phyloP scores from a whole-genome alignment of 1,140 invertebrate genomes.

The Drosophila melanica region DNA sequence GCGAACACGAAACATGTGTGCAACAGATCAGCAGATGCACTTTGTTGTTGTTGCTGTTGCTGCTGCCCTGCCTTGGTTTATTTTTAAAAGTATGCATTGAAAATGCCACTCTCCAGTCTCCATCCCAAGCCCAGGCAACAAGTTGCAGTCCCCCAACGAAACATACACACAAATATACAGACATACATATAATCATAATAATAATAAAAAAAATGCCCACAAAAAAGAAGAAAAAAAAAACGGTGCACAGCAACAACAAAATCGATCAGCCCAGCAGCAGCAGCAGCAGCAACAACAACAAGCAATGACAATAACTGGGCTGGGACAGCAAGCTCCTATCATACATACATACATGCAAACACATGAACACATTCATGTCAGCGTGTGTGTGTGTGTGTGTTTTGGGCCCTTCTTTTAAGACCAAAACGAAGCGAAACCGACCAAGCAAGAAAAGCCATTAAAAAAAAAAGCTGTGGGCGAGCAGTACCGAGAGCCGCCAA shows the following conservation, averaged over 20 bases:
- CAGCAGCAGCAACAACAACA: constrained; percentile 30
- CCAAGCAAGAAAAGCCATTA: constrained; percentile 74
- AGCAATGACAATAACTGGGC: constrained; percentile 53
- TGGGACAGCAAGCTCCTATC: constrained; percentile 28
- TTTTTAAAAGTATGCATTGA: constrained; percentile 57
- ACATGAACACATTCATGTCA: constrained; percentile 7
- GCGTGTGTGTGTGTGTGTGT: constrained; percentile 35
- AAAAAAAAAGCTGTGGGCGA: constrained; percentile 58
- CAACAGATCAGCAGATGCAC: constrained; percentile 55
- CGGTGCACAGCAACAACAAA: constrained; percentile 36
- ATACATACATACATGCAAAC: constrained; percentile 14
- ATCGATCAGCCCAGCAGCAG: constrained; percentile 41
- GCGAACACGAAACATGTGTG: constrained; percentile 56
- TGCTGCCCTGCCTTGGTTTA: constrained; percentile 59
- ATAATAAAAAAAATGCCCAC: constrained; percentile 38
- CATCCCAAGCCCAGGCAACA: constrained; percentile 51
- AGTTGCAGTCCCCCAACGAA: constrained; percentile 63
- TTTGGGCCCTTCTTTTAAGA: constrained; percentile 74
- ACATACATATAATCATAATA: constrained; percentile 43
- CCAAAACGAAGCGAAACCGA: constrained; percentile 65
- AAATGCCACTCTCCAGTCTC: constrained; percentile 51
- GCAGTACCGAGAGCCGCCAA: constrained; percentile 25
- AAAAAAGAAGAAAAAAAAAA: constrained; percentile 32
- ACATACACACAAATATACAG: constrained; percentile 41
- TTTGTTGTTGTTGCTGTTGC: constrained; percentile 20